Evolutionary conservation across 2,113 vertebrate genomes (phyloP).

Genomic region (Benitochromis conjunctus): DNA sequence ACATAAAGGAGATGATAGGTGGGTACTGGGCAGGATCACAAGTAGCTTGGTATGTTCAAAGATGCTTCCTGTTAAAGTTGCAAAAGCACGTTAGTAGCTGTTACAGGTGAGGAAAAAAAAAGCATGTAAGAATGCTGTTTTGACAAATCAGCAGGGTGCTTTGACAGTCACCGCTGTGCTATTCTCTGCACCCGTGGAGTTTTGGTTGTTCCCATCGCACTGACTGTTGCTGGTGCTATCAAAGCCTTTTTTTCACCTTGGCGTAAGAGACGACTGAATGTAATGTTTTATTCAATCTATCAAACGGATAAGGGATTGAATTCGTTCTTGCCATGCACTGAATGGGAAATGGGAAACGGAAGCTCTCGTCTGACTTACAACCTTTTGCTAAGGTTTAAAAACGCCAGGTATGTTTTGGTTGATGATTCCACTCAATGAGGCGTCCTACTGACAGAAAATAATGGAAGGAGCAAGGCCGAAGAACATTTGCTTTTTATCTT

Average conservation of each 20-base stretch:
- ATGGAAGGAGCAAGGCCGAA: neutral
- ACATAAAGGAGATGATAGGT: neutral
- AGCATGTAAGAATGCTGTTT: constrained; percentile 7
- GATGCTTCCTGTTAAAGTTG: neutral
- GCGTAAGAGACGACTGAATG: constrained; percentile 1
- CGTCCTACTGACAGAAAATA: neutral
- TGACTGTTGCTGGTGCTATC: constrained; percentile 30
- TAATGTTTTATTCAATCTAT: constrained; percentile 24
- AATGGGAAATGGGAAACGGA: neutral
- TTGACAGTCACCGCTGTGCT: constrained; percentile 7
- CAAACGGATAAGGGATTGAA: neutral
- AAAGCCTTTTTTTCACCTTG: constrained; percentile 24
- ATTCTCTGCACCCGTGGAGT: neutral
- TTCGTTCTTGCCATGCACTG: neutral
- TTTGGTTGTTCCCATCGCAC: neutral
- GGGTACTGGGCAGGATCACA: neutral
- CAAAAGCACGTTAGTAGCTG: neutral
- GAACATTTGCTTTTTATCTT: neutral
- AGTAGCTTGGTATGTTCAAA: neutral
- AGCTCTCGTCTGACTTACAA: neutral
- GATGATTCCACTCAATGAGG: neutral
- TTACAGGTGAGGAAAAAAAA: neutral
- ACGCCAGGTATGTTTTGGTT: neutral
- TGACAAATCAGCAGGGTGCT: constrained; percentile 29
- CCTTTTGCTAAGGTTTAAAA: neutral